These are phyloP conservation scores for Ammospiza caudacuta DNA, from an alignment of 2,113 vertebrate species.

Conservation along the genomic window DNA sequence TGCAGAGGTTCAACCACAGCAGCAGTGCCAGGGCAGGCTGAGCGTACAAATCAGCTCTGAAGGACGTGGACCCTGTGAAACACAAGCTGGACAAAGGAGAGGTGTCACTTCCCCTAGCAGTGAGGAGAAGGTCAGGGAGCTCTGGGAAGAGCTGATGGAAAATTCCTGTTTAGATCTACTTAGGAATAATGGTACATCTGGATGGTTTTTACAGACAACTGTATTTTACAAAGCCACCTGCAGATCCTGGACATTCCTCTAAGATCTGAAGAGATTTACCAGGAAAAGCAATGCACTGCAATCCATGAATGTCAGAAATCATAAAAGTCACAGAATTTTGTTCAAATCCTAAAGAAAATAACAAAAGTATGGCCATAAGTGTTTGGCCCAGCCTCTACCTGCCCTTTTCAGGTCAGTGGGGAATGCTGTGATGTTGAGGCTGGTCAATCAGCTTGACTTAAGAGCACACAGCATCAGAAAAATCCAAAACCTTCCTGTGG, in stretches of 20 bases:
- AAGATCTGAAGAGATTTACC: background rate
- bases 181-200: background rate
- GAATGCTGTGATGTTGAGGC: background rate
- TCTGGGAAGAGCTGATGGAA: background rate
- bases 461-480: background rate
- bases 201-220: background rate
- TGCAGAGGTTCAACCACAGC: background rate
- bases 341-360: background rate
- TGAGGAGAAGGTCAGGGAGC: background rate
- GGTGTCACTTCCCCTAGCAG: background rate
- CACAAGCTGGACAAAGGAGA: background rate
- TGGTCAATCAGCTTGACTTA: background rate
- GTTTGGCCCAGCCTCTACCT: background rate
- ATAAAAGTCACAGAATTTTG: background rate
- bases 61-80: background rate
- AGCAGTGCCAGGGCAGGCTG: background rate
- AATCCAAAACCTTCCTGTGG: background rate
- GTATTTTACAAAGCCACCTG: background rate
- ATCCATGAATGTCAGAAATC: fast-evolving
- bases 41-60: background rate
- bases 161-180: background rate
- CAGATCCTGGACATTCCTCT: background rate
- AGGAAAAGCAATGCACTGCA: background rate
- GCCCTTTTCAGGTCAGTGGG: background rate
- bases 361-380: background rate